Percentiles rank a stretch among this genome's conserved stretches.
Evolutionary conservation across 2,797 vertebrate genomes (phyloP).

Genomic region (Tapera naevia): DNA sequence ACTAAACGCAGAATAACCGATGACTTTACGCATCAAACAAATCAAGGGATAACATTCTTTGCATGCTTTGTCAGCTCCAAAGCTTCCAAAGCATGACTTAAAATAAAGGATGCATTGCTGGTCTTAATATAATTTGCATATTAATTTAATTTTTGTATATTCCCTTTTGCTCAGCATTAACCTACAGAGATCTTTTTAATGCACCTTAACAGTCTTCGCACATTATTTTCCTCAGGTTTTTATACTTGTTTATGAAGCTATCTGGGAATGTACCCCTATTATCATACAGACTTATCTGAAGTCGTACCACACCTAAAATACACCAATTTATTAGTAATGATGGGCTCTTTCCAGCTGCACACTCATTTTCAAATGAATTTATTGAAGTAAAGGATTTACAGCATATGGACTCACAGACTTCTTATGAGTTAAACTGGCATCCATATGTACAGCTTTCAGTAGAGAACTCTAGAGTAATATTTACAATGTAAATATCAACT

Average conservation of each 20-base stretch:
- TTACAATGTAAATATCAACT: constrained; percentile 90
- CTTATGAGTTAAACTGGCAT: constrained; percentile 72
- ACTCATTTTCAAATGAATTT: constrained; percentile 80
- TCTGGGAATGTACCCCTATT: background rate
- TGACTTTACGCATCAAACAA: constrained; percentile 50
- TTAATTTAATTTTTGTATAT: background rate
- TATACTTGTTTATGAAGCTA: background rate
- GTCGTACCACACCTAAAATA: constrained; percentile 1
- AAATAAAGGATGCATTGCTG: constrained; percentile 25
- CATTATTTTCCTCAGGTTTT: background rate
- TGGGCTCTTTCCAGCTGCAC: constrained; percentile 47
- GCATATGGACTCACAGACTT: constrained; percentile 78
- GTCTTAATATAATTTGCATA: background rate
- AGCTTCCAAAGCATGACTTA: constrained; percentile 3
- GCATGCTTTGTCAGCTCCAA: background rate
- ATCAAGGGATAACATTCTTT: background rate
- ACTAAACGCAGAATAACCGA: constrained; percentile 26
- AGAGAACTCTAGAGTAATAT: constrained; percentile 82
- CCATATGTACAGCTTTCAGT: constrained; percentile 77
- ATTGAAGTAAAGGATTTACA: constrained; percentile 82
- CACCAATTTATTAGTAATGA: constrained; percentile 30
- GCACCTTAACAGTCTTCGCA: background rate
- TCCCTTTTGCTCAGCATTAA: background rate
- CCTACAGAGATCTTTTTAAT: background rate
- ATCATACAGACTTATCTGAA: background rate